These are phyloP conservation scores for Zosterops pallidus DNA, from an alignment of 2,113 vertebrate species.

Conservation along the genomic window DNA sequence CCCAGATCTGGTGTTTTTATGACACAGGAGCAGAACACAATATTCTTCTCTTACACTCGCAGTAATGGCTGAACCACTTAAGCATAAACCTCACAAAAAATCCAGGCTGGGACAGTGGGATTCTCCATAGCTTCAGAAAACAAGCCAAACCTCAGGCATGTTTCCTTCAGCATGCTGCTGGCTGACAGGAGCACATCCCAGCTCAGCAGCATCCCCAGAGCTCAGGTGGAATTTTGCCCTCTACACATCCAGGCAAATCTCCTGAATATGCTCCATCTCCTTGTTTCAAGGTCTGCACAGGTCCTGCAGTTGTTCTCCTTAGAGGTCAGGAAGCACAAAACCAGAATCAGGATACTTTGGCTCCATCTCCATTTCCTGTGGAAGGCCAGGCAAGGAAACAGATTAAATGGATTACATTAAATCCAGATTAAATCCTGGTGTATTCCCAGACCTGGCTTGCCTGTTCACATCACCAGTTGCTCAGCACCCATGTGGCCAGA, in stretches of 20 bases:
- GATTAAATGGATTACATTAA: constrained; percentile 54
- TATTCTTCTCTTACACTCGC: not conserved
- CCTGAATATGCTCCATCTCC: not conserved
- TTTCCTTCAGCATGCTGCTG: not conserved
- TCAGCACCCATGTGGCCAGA: not conserved
- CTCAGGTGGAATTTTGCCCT: not conserved
- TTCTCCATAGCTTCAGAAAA: not conserved
- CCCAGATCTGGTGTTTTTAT: not conserved
- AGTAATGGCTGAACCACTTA: not conserved
- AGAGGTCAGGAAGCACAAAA: constrained; percentile 18
- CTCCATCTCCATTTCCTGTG: constrained; percentile 32
- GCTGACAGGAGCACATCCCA: not conserved
- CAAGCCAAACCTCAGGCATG: not conserved
- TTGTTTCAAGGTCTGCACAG: not conserved
- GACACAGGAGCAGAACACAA: not conserved
- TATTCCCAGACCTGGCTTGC: not conserved
- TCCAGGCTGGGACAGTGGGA: not conserved
- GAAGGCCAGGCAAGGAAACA: constrained; percentile 19
- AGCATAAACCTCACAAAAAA: not conserved
- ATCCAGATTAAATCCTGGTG: constrained; percentile 43
- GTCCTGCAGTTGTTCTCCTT: not conserved
- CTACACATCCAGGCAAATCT: not conserved
- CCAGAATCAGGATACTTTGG: not conserved
- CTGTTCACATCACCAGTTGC: not conserved
- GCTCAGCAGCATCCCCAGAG: not conserved